Percentiles rank a stretch among this genome's conserved stretches.
phyloP scores from a whole-genome alignment of 2,797 vertebrate genomes.

The Carapus acus region DNA sequence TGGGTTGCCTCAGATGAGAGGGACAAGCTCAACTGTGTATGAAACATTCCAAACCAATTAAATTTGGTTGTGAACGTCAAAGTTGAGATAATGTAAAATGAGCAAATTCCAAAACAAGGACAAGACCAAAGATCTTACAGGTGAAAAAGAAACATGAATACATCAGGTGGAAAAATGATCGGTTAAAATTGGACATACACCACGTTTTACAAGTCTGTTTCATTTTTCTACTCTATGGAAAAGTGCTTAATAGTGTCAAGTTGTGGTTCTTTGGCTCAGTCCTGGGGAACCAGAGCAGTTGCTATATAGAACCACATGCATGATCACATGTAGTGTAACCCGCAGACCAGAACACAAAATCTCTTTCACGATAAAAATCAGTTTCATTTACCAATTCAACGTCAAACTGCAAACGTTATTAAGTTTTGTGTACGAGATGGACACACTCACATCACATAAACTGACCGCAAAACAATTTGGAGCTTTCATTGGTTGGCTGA shows the following conservation, averaged over 20 bases:
- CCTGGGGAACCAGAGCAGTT: conserved; percentile 27
- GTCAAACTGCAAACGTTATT: no score
- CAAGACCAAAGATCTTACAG: no score
- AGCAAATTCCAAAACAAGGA: no score
- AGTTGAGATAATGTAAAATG: no score
- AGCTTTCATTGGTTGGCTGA: background rate
- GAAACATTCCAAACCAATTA: conserved; percentile 6
- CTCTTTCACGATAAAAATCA: background rate
- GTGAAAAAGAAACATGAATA: no score
- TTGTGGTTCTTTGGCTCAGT: conserved; percentile 49
- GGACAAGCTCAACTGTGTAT: conserved; percentile 4
- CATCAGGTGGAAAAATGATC: no score
- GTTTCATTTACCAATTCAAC: no score
- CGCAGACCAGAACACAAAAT: background rate
- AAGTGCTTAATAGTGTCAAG: conserved; percentile 38
- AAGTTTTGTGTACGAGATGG: no score
- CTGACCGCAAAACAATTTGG: background rate
- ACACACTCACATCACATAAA: no score
- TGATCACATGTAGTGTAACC: conserved; percentile 9
- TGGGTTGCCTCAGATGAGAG: background rate
- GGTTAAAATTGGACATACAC: no score
- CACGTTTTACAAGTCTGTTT: background rate
- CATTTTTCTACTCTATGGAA: conserved; percentile 20
- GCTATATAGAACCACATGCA: conserved; percentile 26
- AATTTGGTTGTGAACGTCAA: no score